A percentile compares a stretch with the other conserved stretches of the same genome.
Evolutionary conservation across 2,888 invertebrate genomes (phyloP).

Genomic region (Eupithecia subumbrata): DNA sequence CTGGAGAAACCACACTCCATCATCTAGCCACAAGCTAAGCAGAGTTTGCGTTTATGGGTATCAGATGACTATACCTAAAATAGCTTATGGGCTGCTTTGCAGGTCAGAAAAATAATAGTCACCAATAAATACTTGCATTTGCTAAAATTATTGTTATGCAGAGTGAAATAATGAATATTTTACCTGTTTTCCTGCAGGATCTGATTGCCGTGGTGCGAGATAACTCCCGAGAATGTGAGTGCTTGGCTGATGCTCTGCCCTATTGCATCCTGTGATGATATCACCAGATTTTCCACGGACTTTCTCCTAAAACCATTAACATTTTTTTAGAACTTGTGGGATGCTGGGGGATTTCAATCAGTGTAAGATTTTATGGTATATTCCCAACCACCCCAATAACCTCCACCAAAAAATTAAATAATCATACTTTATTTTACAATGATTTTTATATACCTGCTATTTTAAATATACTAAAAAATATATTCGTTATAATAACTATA

Average conservation of each 20-base stretch:
- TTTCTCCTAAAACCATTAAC: slow-evolving; percentile 79
- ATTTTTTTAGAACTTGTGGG: not conserved
- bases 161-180: not conserved
- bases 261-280: slow-evolving; percentile 87
- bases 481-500: no score
- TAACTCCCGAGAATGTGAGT: slow-evolving; percentile 81
- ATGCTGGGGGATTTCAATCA: not conserved
- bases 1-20: no score
- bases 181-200: slow-evolving; percentile 76
- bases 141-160: not conserved
- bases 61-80: not conserved
- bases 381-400: no score
- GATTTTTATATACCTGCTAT: no score
- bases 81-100: not conserved
- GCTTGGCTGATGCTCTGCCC: slow-evolving; percentile 86
- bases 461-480: no score
- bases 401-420: no score
- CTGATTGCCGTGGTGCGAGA: slow-evolving; percentile 78
- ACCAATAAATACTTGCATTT: not conserved
- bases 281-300: slow-evolving; percentile 86
- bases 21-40: no score
- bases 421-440: no score
- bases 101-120: not conserved
- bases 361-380: not conserved
- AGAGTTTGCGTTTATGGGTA: no score